Conservation (phyloP, 2,113 vertebrate species). For the Pitta sordida region DNA sequence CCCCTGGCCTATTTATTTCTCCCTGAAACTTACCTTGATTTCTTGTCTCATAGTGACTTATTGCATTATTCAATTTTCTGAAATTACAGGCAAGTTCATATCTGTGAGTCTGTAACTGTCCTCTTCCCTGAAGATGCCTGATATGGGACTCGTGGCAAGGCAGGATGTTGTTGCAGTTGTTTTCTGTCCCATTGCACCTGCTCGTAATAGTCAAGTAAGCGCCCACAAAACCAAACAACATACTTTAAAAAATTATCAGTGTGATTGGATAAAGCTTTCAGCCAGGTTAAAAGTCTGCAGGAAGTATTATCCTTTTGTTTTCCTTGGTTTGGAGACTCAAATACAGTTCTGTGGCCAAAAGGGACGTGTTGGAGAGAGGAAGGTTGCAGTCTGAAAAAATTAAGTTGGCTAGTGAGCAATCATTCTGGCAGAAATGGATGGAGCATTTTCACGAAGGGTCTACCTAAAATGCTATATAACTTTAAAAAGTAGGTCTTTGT, state of each 20-base stretch:
- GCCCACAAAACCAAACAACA: background rate
- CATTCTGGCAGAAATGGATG: background rate
- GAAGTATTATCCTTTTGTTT: background rate
- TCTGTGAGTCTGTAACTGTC: background rate
- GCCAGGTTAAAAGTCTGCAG: background rate
- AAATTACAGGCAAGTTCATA: background rate
- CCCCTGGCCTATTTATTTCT: conserved; percentile 43
- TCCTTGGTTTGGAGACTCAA: background rate
- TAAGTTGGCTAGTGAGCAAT: background rate
- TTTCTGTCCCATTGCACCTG: background rate
- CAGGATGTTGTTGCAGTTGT: background rate
- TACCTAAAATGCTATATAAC: background rate
- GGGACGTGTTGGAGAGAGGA: background rate
- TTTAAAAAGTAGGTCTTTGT: background rate
- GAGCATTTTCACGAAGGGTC: background rate
- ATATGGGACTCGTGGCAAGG: background rate
- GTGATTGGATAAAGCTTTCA: background rate
- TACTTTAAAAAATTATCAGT: background rate
- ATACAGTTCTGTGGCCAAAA: background rate
- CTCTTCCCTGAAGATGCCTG: background rate
- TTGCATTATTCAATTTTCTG: background rate
- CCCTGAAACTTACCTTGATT: background rate
- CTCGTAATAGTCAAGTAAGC: background rate
- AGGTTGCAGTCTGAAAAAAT: background rate
- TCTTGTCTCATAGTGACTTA: background rate